These are phyloP conservation scores for Lepus europaeus DNA, from an alignment of 2,113 vertebrate species.

Conservation along the genomic window DNA sequence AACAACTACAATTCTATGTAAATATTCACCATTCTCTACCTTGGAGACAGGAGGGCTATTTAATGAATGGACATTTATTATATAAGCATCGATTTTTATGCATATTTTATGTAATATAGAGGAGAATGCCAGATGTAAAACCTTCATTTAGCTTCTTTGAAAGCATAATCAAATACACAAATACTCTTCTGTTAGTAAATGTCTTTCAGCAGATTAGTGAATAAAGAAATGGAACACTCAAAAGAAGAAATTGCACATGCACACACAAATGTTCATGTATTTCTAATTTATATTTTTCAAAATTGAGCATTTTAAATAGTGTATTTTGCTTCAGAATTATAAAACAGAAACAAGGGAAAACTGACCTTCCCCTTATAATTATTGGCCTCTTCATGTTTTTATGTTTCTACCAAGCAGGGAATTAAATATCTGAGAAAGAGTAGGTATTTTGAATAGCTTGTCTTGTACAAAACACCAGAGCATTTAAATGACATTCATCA, in stretches of 20 bases:
- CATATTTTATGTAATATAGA: not conserved
- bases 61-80: not conserved
- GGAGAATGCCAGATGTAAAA: conserved; percentile 66
- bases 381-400: not conserved
- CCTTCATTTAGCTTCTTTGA: conserved; percentile 42
- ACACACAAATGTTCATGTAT: not conserved
- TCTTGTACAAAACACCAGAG: not conserved
- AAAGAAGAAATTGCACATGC: conserved; percentile 40
- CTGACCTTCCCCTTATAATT: not conserved
- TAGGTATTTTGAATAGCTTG: not conserved
- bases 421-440: not conserved
- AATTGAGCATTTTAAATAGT: not conserved
- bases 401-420: not conserved
- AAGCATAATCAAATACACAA: conserved; percentile 50
- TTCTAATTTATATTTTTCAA: conserved; percentile 16
- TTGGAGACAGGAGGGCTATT: not conserved
- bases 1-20: conserved; percentile 49
- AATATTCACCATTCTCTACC: conserved; percentile 54
- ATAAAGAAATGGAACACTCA: conserved; percentile 61
- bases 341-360: not conserved
- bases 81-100: not conserved
- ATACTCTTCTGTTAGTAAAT: conserved; percentile 52
- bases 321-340: not conserved
- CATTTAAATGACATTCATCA: not conserved
- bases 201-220: conserved; percentile 68